Percentiles rank a stretch among this genome's conserved stretches.
Conservation (phyloP, 2,113 vertebrate genomes). For the Zingel zingel region DNA sequence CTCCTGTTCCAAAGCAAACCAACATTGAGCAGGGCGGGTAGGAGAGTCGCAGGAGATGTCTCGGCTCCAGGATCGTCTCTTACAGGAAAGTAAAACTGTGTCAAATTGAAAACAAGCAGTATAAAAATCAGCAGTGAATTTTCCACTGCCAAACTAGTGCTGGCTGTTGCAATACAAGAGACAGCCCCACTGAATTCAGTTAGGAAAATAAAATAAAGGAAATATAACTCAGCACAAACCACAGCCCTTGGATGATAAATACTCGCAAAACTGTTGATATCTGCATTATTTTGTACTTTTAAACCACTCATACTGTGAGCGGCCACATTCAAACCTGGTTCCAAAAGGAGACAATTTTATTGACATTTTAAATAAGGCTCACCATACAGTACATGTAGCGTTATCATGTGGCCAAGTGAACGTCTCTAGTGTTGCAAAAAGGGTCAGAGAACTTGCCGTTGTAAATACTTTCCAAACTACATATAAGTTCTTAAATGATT, state of each 20-base stretch:
- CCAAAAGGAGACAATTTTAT: slow-evolving; percentile 67
- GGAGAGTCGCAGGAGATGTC: slow-evolving; percentile 55
- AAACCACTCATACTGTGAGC: slow-evolving; percentile 45
- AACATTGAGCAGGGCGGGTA: slow-evolving; percentile 37
- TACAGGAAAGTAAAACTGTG: slow-evolving; percentile 68
- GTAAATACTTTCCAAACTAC: slow-evolving; percentile 81
- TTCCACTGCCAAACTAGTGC: slow-evolving; percentile 58
- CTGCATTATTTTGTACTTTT: slow-evolving; percentile 71
- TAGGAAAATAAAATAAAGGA: slow-evolving; percentile 78
- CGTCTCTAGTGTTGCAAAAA: slow-evolving; percentile 28
- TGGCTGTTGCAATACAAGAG: slow-evolving; percentile 46
- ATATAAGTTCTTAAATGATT: slow-evolving; percentile 73
- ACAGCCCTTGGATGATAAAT: slow-evolving; percentile 57
- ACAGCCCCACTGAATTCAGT: slow-evolving; percentile 53
- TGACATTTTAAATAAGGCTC: slow-evolving; percentile 63
- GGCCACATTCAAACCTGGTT: slow-evolving; percentile 43
- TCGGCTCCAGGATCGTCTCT: slow-evolving; percentile 47
- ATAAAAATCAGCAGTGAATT: slow-evolving; percentile 65
- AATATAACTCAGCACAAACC: slow-evolving; percentile 70
- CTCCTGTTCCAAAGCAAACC: slow-evolving; percentile 80
- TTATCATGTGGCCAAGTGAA: slow-evolving; percentile 44
- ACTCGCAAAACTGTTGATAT: slow-evolving; percentile 70
- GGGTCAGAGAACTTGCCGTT: slow-evolving; percentile 54
- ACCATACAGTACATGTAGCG: slow-evolving; percentile 21
- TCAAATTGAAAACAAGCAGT: slow-evolving; percentile 72